Evolutionary conservation across 2,113 vertebrate species (phyloP).

Genomic region (Eonycteris spelaea): DNA sequence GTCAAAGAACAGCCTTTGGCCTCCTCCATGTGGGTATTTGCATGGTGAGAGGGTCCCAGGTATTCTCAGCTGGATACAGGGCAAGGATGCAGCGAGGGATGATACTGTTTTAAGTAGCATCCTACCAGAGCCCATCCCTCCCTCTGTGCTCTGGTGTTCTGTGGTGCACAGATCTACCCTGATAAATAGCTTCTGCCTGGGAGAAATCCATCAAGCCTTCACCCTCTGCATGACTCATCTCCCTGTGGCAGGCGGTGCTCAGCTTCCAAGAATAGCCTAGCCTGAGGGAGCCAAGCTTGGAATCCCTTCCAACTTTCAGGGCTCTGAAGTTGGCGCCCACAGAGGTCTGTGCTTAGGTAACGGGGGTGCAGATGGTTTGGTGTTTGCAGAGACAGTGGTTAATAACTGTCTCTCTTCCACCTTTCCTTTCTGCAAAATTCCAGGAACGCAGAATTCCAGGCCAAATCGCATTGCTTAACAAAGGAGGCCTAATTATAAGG

Average conservation of each 20-base stretch:
- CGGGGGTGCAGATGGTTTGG: constrained; percentile 61
- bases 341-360: constrained; percentile 71
- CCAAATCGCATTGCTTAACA: neutral
- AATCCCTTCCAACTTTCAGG: constrained; percentile 75
- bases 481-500: neutral
- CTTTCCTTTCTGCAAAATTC: neutral
- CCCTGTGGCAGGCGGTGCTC: constrained; percentile 51
- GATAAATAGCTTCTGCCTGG: neutral
- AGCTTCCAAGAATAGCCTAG: constrained; percentile 76
- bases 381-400: constrained; percentile 32
- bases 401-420: constrained; percentile 12
- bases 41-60: neutral
- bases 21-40: neutral
- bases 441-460: neutral
- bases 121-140: neutral
- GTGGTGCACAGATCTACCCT: neutral
- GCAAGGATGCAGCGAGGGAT: neutral
- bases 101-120: neutral
- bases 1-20: neutral
- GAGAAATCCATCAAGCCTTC: constrained; percentile 56
- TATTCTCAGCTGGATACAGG: rapidly evolving
- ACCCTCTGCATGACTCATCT: constrained; percentile 70
- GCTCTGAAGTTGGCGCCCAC: constrained; percentile 70
- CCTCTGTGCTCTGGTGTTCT: neutral
- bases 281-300: constrained; percentile 69